Percentiles rank a stretch among this genome's conserved stretches.
phyloP scores from a whole-genome alignment of 1,140 invertebrate species.

The Cotesia chilonis region DNA sequence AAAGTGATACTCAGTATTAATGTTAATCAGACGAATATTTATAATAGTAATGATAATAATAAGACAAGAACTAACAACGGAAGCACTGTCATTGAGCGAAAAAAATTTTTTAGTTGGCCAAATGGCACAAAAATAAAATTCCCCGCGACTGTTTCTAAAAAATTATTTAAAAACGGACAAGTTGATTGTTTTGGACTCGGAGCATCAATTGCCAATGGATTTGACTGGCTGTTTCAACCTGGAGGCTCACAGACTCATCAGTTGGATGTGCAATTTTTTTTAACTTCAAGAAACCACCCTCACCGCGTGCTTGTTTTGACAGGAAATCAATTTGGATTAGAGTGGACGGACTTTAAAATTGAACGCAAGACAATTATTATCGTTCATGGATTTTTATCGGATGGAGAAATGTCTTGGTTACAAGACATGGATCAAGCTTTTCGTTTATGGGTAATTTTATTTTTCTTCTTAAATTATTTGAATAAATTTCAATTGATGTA shows the following conservation, averaged over 20 bases:
- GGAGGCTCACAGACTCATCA: constrained; percentile 43
- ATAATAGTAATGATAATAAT: no score
- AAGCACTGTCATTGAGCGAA: no score
- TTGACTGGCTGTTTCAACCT: constrained; percentile 48
- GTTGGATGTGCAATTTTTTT: constrained; percentile 54
- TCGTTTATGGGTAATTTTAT: constrained; percentile 61
- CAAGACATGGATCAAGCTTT: constrained; percentile 65
- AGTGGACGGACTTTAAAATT: constrained; percentile 68
- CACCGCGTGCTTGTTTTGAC: constrained; percentile 47
- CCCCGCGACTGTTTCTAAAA: background rate
- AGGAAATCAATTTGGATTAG: constrained; percentile 68
- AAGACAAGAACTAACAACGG: no score
- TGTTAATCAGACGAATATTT: no score
- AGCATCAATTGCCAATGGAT: constrained; percentile 34
- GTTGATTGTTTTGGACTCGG: constrained; percentile 59
- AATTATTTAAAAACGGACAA: constrained; percentile 12
- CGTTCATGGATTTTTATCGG: constrained; percentile 69
- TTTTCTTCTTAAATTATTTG: constrained; percentile 23
- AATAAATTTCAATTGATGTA: constrained; percentile 3
- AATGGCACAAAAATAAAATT: constrained; percentile 21
- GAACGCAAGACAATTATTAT: constrained; percentile 66
- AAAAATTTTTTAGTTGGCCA: constrained; percentile 1
- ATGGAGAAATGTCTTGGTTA: constrained; percentile 67
- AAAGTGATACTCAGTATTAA: no score
- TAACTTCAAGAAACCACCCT: constrained; percentile 50